Conservation (phyloP, 2,888 invertebrate genomes). For the Salticus scenicus region DNA sequence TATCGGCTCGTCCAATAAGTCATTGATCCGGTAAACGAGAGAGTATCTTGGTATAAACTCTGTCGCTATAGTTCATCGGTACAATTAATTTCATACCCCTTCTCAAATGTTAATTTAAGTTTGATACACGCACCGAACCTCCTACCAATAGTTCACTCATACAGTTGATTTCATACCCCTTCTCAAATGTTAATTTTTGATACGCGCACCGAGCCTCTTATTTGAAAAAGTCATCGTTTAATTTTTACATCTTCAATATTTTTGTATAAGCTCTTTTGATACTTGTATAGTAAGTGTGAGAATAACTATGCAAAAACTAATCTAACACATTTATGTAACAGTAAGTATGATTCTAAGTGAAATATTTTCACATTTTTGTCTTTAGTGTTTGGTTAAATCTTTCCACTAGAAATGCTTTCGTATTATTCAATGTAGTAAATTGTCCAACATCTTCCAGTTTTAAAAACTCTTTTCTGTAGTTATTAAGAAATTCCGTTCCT, state of each 20-base stretch:
- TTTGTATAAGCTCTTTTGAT: neutral
- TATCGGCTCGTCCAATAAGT: neutral
- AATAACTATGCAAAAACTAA: conserved; percentile 23
- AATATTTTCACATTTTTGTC: too few species aligned
- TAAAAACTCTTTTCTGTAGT: conserved; percentile 37
- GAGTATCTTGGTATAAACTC: neutral
- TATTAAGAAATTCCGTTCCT: conserved; percentile 72
- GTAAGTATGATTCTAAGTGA: too few species aligned
- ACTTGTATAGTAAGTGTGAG: neutral
- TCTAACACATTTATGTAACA: too few species aligned
- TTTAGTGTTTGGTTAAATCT: too few species aligned
- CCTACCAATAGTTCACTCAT: too few species aligned
- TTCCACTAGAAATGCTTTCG: conserved; percentile 74
- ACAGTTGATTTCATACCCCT: too few species aligned
- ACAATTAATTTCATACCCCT: conserved; percentile 43
- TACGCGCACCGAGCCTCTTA: too few species aligned
- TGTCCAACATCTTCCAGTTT: conserved; percentile 67
- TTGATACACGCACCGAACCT: too few species aligned
- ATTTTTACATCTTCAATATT: too few species aligned
- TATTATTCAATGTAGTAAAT: conserved; percentile 72
- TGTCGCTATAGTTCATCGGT: conserved; percentile 17
- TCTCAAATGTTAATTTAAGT: too few species aligned
- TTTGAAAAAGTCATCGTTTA: conserved; percentile 14
- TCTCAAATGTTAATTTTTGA: too few species aligned
- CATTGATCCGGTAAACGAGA: too few species aligned